phyloP scores from a whole-genome alignment of 2,888 invertebrate genomes.

The Balanococcus diminutus region DNA sequence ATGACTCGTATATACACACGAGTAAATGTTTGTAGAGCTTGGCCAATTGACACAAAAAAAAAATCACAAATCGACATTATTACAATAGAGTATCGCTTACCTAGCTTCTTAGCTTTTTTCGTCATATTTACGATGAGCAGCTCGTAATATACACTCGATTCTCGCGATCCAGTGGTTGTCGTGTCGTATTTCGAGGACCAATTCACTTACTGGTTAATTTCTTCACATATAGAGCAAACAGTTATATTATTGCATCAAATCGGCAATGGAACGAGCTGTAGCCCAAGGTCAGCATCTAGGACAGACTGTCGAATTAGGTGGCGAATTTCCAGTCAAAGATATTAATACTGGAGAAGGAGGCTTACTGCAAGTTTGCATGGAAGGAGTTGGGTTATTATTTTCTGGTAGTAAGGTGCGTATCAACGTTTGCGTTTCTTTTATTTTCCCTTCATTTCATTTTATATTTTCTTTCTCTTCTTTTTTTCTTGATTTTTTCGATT shows the following conservation, averaged over 20 bases:
- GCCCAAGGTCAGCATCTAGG: conserved; percentile 76
- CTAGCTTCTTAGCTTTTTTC: not conserved
- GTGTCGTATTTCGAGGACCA: not conserved
- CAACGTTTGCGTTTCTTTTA: conserved; percentile 27
- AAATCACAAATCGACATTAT: conserved; percentile 14
- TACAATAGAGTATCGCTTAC: not conserved
- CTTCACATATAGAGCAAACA: conserved; percentile 84
- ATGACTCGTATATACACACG: not conserved
- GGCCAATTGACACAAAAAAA: conserved; percentile 4
- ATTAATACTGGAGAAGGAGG: conserved; percentile 97
- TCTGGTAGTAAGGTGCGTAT: conserved; percentile 96
- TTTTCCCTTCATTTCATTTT: conserved; percentile 17
- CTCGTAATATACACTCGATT: not conserved
- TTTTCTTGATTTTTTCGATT: conserved; percentile 61
- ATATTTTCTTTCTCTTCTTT: conserved; percentile 58
- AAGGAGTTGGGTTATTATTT: conserved; percentile 98
- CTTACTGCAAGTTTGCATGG: conserved; percentile 97
- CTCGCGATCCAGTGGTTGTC: conserved; percentile 29
- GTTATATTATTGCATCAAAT: conserved; percentile 97
- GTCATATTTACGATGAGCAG: not conserved
- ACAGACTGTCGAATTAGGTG: conserved; percentile 79
- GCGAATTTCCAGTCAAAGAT: conserved; percentile 98
- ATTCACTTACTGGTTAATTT: conserved; percentile 21
- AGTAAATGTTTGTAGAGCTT: conserved; percentile 34
- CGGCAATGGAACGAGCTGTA: conserved; percentile 91